Evolutionary conservation across 2,113 vertebrate species (phyloP).

Genomic region (Nematolebias whitei): DNA sequence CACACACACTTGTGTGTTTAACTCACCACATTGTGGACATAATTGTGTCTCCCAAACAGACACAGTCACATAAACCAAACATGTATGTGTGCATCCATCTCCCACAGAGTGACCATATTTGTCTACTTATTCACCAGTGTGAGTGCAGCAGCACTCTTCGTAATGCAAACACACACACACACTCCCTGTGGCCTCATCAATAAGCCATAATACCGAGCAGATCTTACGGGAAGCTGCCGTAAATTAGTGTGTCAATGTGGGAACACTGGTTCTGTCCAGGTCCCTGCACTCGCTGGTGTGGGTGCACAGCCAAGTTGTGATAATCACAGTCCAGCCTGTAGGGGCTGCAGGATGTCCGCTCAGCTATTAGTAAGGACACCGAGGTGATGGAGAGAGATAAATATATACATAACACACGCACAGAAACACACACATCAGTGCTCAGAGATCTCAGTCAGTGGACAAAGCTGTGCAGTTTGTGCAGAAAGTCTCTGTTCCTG

Average conservation of each 20-base stretch:
- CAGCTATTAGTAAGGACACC: constrained; percentile 72
- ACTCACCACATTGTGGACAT: background rate
- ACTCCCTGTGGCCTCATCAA: constrained; percentile 67
- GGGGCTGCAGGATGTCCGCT: constrained; percentile 68
- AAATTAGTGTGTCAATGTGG: constrained; percentile 70
- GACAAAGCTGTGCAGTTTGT: constrained; percentile 27
- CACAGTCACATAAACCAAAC: constrained; percentile 19
- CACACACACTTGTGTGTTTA: background rate
- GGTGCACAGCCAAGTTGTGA: constrained; percentile 43
- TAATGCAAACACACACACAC: constrained; percentile 29
- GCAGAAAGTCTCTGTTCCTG: constrained; percentile 31
- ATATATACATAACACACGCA: constrained; percentile 45
- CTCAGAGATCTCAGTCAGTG: constrained; percentile 39
- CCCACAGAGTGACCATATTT: constrained; percentile 8
- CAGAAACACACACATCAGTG: background rate
- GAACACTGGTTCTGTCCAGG: constrained; percentile 20
- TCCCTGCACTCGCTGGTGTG: constrained; percentile 13
- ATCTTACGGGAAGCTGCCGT: constrained; percentile 68
- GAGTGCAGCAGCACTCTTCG: constrained; percentile 13
- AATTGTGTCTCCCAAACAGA: constrained; percentile 16
- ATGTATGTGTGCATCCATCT: too few species aligned
- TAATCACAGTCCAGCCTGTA: constrained; percentile 72
- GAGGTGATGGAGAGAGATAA: constrained; percentile 58
- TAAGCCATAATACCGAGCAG: constrained; percentile 66
- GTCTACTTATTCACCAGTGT: constrained; percentile 25